Conservation (phyloP, 2,888 invertebrate species). For the Temnothorax unifasciatus region DNA sequence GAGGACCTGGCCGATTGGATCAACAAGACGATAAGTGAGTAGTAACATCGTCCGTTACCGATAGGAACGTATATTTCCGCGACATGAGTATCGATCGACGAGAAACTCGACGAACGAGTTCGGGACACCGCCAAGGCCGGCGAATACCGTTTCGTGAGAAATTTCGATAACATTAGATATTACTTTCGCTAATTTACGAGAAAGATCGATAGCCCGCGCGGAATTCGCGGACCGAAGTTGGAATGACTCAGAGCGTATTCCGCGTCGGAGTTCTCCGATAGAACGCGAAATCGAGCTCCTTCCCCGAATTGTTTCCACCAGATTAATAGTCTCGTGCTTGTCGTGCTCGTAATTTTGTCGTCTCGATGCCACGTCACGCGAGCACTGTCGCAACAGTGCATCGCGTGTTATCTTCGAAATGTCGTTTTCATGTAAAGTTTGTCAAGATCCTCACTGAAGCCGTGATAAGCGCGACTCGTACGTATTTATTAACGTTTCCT, state of each 20-base stretch:
- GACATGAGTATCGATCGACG: conserved; percentile 8
- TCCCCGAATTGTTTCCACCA: not conserved
- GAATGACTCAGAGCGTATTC: conserved; percentile 18
- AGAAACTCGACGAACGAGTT: conserved; percentile 2
- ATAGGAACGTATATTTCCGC: not conserved
- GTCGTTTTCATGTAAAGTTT: conserved; percentile 20
- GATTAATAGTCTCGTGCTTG: conserved; percentile 22
- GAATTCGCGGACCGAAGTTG: conserved; percentile 1
- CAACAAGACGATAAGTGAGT: conserved; percentile 93
- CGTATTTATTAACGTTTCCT: not conserved
- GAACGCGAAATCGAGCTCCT: not conserved
- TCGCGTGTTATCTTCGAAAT: conserved; percentile 38
- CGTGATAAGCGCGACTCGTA: not conserved
- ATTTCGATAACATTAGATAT: conserved; percentile 49
- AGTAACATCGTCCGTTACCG: conserved; percentile 83
- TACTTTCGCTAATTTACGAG: conserved; percentile 32
- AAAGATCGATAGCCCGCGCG: conserved; percentile 4
- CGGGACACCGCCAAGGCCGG: conserved; percentile 12
- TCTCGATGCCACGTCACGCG: conserved; percentile 33
- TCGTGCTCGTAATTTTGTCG: conserved; percentile 21
- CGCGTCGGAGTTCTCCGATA: not conserved
- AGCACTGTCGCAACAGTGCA: conserved; percentile 6
- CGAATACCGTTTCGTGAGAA: conserved; percentile 31
- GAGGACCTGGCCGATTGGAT: conserved; percentile 96
- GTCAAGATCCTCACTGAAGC: conserved; percentile 13